These are phyloP conservation scores for Microctenopoma stevenorrisi DNA, from an alignment of 2,797 vertebrate genomes.

Conservation along the genomic window DNA sequence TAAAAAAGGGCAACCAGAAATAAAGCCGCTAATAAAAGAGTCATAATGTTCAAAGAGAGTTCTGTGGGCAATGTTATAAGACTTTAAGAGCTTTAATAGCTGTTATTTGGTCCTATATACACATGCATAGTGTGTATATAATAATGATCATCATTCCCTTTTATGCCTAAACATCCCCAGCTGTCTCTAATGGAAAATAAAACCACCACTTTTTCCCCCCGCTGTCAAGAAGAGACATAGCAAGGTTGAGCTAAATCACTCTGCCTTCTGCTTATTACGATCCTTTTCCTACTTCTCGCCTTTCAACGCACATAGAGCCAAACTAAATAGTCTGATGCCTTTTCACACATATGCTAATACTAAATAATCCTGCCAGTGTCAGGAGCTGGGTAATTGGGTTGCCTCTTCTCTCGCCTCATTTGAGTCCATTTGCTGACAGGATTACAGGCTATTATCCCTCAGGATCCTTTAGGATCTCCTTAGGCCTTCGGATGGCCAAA, in stretches of 20 bases:
- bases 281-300: conserved; percentile 62
- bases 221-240: conserved; percentile 55
- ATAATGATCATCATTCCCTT: conserved; percentile 51
- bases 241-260: conserved; percentile 55
- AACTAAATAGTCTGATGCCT: conserved; percentile 78
- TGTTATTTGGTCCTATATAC: conserved; percentile 9
- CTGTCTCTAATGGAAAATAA: conserved; percentile 68
- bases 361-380: conserved; percentile 89
- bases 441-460: conserved; percentile 83
- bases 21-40: neutral
- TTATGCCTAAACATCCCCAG: conserved; percentile 55
- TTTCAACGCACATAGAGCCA: conserved; percentile 67
- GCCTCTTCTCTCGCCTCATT: conserved; percentile 84
- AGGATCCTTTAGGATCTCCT: conserved; percentile 78
- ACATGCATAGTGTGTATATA: conserved; percentile 33
- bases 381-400: conserved; percentile 87
- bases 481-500: conserved; percentile 74
- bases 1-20: neutral
- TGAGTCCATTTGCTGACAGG: conserved; percentile 87
- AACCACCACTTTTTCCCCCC: conserved; percentile 48
- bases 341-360: conserved; percentile 86
- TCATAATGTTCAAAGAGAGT: neutral
- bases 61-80: neutral
- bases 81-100: conserved; percentile 10
- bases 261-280: conserved; percentile 70